phyloP scores from a whole-genome alignment of 2,888 invertebrate species.

The Calameuta pallipes region DNA sequence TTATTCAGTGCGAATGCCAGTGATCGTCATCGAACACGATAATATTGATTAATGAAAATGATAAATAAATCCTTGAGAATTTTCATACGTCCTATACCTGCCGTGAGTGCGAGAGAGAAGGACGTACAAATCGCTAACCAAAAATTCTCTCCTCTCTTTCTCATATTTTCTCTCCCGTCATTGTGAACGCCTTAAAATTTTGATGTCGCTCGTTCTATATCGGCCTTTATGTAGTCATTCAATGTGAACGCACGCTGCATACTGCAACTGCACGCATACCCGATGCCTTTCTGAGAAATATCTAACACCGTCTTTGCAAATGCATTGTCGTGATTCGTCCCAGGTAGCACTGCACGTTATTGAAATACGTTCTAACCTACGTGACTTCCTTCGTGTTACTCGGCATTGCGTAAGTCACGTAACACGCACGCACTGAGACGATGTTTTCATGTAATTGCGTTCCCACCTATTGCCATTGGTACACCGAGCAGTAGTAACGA shows the following conservation, averaged over 20 bases:
- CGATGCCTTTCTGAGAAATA: neutral
- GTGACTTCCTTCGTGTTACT: neutral
- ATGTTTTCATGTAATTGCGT: neutral
- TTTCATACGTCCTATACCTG: neutral
- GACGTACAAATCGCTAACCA: neutral
- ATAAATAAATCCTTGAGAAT: neutral
- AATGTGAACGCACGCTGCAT: neutral
- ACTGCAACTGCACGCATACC: neutral
- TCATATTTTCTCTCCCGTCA: neutral
- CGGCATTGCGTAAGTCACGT: neutral
- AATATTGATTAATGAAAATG: neutral
- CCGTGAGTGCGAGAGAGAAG: neutral
- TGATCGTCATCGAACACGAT: neutral
- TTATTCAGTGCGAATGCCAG: neutral
- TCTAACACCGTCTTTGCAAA: neutral
- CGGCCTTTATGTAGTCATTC: neutral
- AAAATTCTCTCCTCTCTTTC: neutral
- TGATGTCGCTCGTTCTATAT: neutral
- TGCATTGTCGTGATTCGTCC: neutral
- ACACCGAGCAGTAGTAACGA: neutral
- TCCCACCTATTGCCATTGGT: neutral
- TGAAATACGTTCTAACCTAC: neutral
- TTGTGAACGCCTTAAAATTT: neutral
- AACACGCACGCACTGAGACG: neutral
- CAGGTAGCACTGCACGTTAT: neutral